A percentile compares a stretch with the other conserved stretches of the same genome.
Evolutionary conservation across 2,888 invertebrate species (phyloP).

Genomic region (Chymomyza procnemis): DNA sequence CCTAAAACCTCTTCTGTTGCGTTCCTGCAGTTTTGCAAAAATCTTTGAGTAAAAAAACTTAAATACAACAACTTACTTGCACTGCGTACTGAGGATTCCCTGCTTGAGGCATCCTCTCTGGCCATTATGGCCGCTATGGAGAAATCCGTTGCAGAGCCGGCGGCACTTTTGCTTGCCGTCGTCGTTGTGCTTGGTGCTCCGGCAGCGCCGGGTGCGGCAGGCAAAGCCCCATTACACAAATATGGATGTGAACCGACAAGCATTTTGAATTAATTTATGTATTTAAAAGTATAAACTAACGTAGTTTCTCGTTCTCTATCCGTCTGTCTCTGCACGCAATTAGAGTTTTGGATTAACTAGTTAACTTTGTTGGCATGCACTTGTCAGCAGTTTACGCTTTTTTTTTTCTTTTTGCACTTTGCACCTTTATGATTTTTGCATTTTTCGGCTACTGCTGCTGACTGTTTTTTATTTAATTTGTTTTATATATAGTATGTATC

Average conservation of each 20-base stretch:
- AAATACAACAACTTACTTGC: constrained; percentile 70
- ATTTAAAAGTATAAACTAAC: neutral
- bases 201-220: constrained; percentile 53
- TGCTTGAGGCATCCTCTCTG: constrained; percentile 80
- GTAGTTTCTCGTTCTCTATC: neutral
- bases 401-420: constrained; percentile 47
- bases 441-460: constrained; percentile 15
- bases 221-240: constrained; percentile 68
- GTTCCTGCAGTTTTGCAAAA: neutral
- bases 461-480: no score
- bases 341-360: constrained; percentile 3
- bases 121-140: constrained; percentile 97
- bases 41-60: neutral
- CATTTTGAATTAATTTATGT: constrained; percentile 45
- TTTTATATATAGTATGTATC: constrained; percentile 24
- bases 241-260: constrained; percentile 76
- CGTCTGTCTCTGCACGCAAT: constrained; percentile 2
- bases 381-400: constrained; percentile 56
- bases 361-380: constrained; percentile 36
- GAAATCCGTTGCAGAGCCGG: constrained; percentile 89
- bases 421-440: constrained; percentile 31
- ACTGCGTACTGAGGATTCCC: constrained; percentile 75
- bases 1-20: no score
- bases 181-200: constrained; percentile 54
- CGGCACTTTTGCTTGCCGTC: constrained; percentile 72